A percentile compares a stretch with the other conserved stretches of the same genome.
These are phyloP conservation scores for Coboldia fuscipes DNA, from an alignment of 1,140 invertebrate species.

Conservation along the genomic window DNA sequence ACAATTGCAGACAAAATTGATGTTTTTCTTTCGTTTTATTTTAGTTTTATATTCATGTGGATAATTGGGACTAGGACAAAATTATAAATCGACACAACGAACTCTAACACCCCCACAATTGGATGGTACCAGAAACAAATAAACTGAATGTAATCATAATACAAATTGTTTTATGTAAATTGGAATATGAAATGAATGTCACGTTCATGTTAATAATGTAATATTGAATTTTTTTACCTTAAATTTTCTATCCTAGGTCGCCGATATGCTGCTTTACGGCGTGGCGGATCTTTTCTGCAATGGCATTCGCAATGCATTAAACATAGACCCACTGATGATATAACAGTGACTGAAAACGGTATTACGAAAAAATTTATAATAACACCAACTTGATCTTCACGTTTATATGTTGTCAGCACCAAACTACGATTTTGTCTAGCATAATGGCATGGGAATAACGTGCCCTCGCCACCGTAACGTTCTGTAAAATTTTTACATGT, in stretches of 20 bases:
- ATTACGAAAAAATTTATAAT: constrained; percentile 63
- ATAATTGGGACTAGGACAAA: neutral
- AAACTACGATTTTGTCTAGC: constrained; percentile 58
- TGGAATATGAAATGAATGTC: too few species aligned
- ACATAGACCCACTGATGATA: constrained; percentile 59
- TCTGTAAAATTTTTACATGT: constrained; percentile 63
- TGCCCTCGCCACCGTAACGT: constrained; percentile 49
- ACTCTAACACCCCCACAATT: too few species aligned
- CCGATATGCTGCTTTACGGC: constrained; percentile 23
- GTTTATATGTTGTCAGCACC: constrained; percentile 56
- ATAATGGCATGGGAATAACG: constrained; percentile 64
- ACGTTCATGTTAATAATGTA: constrained; percentile 4
- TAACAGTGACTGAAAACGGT: constrained; percentile 58
- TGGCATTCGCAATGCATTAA: constrained; percentile 65
- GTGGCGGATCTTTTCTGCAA: constrained; percentile 26
- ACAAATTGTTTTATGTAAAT: too few species aligned
- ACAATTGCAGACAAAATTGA: neutral
- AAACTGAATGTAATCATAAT: too few species aligned
- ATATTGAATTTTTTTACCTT: constrained; percentile 22
- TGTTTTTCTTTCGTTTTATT: neutral
- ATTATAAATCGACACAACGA: too few species aligned
- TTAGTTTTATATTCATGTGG: too few species aligned
- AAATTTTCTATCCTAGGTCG: constrained; percentile 32
- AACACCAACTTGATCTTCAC: constrained; percentile 50
- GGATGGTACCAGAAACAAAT: too few species aligned